phyloP scores from a whole-genome alignment of 2,888 invertebrate genomes.

The Sthenelais limicola region DNA sequence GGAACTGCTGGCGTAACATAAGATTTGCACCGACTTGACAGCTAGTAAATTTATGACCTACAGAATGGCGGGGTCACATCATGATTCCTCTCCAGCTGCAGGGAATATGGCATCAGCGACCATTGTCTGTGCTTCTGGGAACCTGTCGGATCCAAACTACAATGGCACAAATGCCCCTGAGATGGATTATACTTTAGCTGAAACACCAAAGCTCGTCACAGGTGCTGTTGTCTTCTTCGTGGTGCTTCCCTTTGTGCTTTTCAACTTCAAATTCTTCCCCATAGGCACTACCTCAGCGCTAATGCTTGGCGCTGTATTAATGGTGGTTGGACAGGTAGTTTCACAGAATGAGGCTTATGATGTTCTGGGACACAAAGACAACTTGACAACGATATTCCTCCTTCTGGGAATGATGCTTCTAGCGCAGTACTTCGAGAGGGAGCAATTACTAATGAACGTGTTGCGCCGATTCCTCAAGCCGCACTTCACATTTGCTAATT shows the following conservation, averaged over 20 bases:
- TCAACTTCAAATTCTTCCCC: slow-evolving; percentile 50
- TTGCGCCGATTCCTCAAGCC: slow-evolving; percentile 47
- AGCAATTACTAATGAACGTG: slow-evolving; percentile 47
- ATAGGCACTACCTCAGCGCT: slow-evolving; percentile 50
- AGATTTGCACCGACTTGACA: too few species aligned
- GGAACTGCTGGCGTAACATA: too few species aligned
- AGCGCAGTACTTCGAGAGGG: slow-evolving; percentile 53
- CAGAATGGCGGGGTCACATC: too few species aligned
- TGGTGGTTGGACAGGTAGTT: slow-evolving; percentile 51
- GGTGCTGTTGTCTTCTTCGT: slow-evolving; percentile 50
- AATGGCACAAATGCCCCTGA: slow-evolving; percentile 3
- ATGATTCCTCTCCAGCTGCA: too few species aligned
- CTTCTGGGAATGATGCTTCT: slow-evolving; percentile 54
- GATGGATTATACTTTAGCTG: slow-evolving; percentile 43
- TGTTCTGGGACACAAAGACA: slow-evolving; percentile 48
- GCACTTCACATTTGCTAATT: slow-evolving; percentile 46
- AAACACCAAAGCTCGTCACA: slow-evolving; percentile 45
- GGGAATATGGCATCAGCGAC: too few species aligned
- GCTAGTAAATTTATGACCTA: too few species aligned
- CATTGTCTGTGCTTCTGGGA: too few species aligned
- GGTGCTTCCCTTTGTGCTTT: slow-evolving; percentile 52
- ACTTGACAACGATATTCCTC: slow-evolving; percentile 52
- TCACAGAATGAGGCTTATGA: slow-evolving; percentile 50
- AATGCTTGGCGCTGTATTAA: slow-evolving; percentile 52
- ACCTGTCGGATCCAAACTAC: too few species aligned